phyloP scores from a whole-genome alignment of 1,140 invertebrate species.

The Bombus confusus region DNA sequence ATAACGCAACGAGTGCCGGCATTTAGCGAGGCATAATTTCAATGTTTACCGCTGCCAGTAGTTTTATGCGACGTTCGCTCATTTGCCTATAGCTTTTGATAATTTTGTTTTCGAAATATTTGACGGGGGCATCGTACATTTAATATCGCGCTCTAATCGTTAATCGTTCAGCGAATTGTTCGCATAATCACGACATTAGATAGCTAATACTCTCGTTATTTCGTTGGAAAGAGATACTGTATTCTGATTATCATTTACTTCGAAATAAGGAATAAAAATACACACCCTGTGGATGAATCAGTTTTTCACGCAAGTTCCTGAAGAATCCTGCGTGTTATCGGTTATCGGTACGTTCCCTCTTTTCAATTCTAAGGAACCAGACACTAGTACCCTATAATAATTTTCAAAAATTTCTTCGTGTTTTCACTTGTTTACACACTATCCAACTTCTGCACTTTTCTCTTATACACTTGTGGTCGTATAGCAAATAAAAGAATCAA shows the following conservation, averaged over 20 bases:
- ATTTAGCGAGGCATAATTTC: background rate
- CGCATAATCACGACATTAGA: no score
- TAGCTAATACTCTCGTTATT: no score
- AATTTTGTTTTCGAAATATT: background rate
- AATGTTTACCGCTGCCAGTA: background rate
- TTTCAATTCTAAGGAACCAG: background rate
- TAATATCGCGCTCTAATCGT: no score
- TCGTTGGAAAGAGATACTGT: background rate
- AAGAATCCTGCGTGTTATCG: background rate
- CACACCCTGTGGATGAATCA: background rate
- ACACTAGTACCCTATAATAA: no score
- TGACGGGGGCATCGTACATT: no score
- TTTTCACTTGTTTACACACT: background rate
- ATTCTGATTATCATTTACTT: background rate
- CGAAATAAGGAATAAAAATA: background rate
- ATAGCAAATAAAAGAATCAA: background rate
- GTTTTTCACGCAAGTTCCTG: background rate
- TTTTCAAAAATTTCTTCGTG: no score
- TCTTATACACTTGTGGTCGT: background rate
- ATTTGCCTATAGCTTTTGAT: background rate
- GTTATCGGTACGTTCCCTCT: no score
- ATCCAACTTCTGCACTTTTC: background rate
- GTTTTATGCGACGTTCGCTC: background rate
- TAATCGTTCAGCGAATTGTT: no score
- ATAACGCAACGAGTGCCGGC: background rate